Percentiles rank a stretch among this genome's conserved stretches.
These are phyloP conservation scores for Pteropus alecto DNA, from an alignment of 2,113 vertebrate species.

Conservation along the genomic window DNA sequence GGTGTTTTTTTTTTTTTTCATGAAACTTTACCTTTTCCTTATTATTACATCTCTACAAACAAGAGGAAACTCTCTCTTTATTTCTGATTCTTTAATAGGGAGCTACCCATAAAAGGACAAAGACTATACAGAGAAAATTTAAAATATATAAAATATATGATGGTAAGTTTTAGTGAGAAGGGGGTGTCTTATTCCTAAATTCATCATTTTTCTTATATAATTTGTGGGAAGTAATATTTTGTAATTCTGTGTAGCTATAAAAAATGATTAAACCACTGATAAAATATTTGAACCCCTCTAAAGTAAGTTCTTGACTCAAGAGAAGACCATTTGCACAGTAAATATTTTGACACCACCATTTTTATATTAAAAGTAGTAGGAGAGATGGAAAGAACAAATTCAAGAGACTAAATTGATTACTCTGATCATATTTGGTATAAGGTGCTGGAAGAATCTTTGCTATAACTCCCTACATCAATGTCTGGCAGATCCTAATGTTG, in stretches of 20 bases:
- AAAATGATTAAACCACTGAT: background rate
- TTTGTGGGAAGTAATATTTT: background rate
- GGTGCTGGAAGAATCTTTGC: background rate
- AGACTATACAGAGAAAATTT: background rate
- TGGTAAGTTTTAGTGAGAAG: background rate
- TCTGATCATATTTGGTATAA: background rate
- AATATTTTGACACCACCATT: background rate
- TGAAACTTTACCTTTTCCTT: background rate
- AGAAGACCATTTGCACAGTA: background rate
- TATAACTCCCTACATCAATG: background rate
- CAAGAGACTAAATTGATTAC: background rate
- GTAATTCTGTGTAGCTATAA: background rate
- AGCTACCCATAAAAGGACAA: background rate
- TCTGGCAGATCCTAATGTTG: background rate
- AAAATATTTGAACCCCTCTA: background rate
- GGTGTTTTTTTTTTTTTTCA: background rate
- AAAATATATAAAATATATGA: background rate
- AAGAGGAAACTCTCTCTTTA: background rate
- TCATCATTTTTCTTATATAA: background rate
- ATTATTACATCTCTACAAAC: background rate
- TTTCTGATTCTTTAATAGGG: background rate
- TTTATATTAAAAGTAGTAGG: background rate
- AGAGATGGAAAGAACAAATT: background rate
- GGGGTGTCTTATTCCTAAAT: background rate
- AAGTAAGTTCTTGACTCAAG: background rate